Evolutionary conservation across 2,888 invertebrate genomes (phyloP).

Genomic region (Ectemnius lituratus): DNA sequence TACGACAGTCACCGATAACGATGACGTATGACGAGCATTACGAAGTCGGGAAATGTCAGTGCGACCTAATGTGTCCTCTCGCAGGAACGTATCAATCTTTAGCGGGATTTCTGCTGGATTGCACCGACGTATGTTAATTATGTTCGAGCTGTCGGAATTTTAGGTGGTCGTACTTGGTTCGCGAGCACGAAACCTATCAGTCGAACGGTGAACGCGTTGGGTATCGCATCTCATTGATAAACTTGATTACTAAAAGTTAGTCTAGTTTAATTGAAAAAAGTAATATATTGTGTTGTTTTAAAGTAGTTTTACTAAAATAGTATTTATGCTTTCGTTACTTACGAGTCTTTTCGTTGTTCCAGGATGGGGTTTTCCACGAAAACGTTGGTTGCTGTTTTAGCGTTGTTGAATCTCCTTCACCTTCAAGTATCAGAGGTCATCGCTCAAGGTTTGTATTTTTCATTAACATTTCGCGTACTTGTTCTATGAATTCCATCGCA

Average conservation of each 20-base stretch:
- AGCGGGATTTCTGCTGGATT: background rate
- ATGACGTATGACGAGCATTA: background rate
- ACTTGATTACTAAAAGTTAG: too few relatives aligned
- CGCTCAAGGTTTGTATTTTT: conserved; percentile 49
- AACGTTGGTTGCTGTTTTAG: conserved; percentile 22
- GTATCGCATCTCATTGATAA: conserved; percentile 21
- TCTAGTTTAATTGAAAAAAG: too few relatives aligned
- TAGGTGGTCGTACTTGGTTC: conserved; percentile 12
- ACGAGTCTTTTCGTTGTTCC: background rate
- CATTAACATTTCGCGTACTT: conserved; percentile 6
- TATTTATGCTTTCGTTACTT: too few relatives aligned
- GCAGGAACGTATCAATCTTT: too few relatives aligned
- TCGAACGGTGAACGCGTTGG: background rate
- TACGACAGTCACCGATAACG: background rate
- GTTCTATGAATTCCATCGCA: conserved; percentile 8
- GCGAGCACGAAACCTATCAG: conserved; percentile 23
- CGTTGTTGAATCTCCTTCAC: conserved; percentile 26
- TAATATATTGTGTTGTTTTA: background rate
- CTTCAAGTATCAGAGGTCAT: conserved; percentile 21
- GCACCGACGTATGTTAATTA: conserved; percentile 12
- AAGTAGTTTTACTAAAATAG: background rate
- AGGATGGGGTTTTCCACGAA: background rate
- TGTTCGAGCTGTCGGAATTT: conserved; percentile 10
- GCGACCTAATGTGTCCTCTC: too few relatives aligned
- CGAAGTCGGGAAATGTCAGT: background rate